phyloP scores from a whole-genome alignment of 1,140 invertebrate genomes.

The Musca vetustissima region DNA sequence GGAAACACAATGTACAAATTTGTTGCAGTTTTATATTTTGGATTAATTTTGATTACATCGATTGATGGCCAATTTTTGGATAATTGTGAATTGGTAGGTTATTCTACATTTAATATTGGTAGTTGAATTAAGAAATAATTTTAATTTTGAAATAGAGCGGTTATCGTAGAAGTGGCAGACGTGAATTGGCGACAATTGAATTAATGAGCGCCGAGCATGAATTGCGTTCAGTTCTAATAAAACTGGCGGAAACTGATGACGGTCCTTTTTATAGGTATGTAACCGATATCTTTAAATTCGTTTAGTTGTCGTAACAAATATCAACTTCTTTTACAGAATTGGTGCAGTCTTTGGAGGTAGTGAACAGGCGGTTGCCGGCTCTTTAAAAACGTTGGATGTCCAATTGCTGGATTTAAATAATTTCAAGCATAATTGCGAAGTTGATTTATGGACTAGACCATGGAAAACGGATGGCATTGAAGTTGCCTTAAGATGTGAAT shows the following conservation, averaged over 20 bases:
- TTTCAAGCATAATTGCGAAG: constrained; percentile 33
- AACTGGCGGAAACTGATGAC: constrained; percentile 27
- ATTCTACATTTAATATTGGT: background rate
- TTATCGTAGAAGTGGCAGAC: constrained; percentile 3
- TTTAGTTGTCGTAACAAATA: constrained; percentile 6
- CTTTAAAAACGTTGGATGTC: background rate
- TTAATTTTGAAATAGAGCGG: background rate
- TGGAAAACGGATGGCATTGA: constrained; percentile 41
- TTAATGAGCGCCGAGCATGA: constrained; percentile 31
- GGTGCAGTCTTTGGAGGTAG: background rate
- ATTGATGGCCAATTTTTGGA: background rate
- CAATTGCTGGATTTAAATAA: background rate
- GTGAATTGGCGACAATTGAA: background rate
- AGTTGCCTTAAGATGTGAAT: constrained; percentile 32
- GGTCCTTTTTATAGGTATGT: constrained; percentile 33
- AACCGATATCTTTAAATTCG: background rate
- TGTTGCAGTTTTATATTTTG: background rate
- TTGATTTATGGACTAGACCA: constrained; percentile 35
- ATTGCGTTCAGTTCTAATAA: constrained; percentile 29
- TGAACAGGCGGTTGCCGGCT: constrained; percentile 6
- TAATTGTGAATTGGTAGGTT: constrained; percentile 3
- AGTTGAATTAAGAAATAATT: background rate
- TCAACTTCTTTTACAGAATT: too few relatives aligned
- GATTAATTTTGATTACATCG: too few relatives aligned
- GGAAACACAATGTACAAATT: constrained; percentile 5